A percentile compares a stretch with the other conserved stretches of the same genome.
Evolutionary conservation across 1,140 invertebrate genomes (phyloP).

Genomic region (Leptinotarsa undecemlineata): DNA sequence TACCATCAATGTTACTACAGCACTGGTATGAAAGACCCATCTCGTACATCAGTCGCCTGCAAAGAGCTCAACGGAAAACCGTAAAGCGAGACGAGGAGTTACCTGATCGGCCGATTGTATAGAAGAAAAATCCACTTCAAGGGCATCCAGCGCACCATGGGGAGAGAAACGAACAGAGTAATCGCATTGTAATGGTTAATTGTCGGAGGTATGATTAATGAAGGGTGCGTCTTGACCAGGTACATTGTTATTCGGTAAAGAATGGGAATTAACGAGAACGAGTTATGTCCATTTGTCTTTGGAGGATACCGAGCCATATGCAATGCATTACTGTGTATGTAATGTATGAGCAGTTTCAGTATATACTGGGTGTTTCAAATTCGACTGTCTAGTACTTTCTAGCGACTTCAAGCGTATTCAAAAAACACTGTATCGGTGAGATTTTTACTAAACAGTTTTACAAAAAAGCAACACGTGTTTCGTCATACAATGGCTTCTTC

Average conservation of each 20-base stretch:
- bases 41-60: background rate
- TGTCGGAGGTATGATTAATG: slow-evolving; percentile 19
- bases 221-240: slow-evolving; percentile 4
- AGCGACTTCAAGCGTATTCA: no score
- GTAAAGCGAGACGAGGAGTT: slow-evolving; percentile 20
- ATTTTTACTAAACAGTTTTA: no score
- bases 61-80: slow-evolving; percentile 6
- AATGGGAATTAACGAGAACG: slow-evolving; percentile 9
- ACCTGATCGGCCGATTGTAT: slow-evolving; percentile 20
- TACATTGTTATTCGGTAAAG: background rate
- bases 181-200: slow-evolving; percentile 16
- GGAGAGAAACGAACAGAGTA: slow-evolving; percentile 6
- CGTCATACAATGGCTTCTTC: no score
- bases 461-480: no score
- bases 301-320: background rate
- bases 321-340: no score
- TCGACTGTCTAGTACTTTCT: no score
- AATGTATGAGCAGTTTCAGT: no score
- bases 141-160: slow-evolving; percentile 11
- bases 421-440: no score
- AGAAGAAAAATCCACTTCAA: slow-evolving; percentile 17
- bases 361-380: no score
- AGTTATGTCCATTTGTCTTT: background rate
- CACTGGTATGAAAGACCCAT: background rate
- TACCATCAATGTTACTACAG: background rate